These are phyloP conservation scores for Dolichallabes microphthalmus DNA, from an alignment of 2,113 vertebrate genomes.

Conservation along the genomic window DNA sequence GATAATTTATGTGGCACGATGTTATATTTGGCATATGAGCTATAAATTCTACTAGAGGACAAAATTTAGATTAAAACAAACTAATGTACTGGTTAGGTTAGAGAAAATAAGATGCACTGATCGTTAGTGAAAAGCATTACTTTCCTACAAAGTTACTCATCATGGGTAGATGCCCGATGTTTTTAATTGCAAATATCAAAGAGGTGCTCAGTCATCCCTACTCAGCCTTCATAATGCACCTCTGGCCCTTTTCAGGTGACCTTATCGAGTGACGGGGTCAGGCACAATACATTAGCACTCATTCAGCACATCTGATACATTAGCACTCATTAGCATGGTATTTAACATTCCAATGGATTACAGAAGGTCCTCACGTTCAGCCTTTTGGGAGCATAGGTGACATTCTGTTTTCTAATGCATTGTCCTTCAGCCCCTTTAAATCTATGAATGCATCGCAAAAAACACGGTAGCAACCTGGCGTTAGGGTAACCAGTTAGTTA, in stretches of 20 bases:
- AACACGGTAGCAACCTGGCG: neutral
- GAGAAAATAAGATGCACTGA: neutral
- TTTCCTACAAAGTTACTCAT: neutral
- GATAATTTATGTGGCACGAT: neutral
- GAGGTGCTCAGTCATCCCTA: neutral
- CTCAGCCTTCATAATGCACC: neutral
- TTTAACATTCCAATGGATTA: neutral
- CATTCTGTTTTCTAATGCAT: neutral
- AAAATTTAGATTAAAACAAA: neutral
- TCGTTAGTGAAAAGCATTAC: neutral
- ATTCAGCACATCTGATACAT: slow-evolving; percentile 29
- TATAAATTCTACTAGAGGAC: no score
- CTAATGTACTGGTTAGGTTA: neutral
- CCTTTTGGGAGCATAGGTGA: neutral
- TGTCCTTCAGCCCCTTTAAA: neutral
- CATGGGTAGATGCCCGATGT: neutral
- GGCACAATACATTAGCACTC: slow-evolving; percentile 14
- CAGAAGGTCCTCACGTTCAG: neutral
- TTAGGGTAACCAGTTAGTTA: neutral
- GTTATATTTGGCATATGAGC: neutral
- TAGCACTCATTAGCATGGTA: slow-evolving; percentile 16
- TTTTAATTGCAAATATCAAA: neutral
- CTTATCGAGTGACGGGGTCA: neutral
- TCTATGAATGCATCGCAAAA: neutral
- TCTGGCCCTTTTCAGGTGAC: neutral